Base-by-base conservation (phyloP, 2,797 vertebrate genomes). In the Gallinago stenura region DNA sequence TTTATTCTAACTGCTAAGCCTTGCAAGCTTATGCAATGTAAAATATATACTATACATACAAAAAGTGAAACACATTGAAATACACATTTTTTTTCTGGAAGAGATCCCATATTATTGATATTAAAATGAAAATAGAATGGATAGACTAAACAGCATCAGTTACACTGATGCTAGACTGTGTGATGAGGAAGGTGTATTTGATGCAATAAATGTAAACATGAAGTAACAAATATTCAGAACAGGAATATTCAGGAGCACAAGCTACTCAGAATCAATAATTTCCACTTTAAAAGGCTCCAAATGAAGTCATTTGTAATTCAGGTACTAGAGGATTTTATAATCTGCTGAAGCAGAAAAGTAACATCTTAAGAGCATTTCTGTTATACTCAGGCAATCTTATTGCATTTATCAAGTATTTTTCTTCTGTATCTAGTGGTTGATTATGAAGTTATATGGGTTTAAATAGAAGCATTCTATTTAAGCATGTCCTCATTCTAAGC, bases 401-500 rank as follows among this genome's bases (percentile, higher is more conserved):
- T 71, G 73, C 94, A 89, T 96, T 95, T 54, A 66, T 57, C 64
- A 80, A 87, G 71, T 90, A 50, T 90, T 96, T 96, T 96, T 96
- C 78, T 91, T 92, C 83, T 80, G 21, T 85, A 89, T 89, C 83
- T 93, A 81, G 79, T 89, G 53, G 87, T 68, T 96, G 93, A 96
- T 97, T 95, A 92, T 92, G 71, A 93, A 97, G 93, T 92, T 93
- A 92, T 53, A 89, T 45, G 83, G 37, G 50, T 93, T 97, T 92
- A 94, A 96, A 95, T 95, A 95, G 95, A 80, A 96, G 84, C 91
- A 83, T 95, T 95, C 95, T 94, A 89, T 96, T 97, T 97, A 95
- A 90, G 94, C 79, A 60, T 68, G 88, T 96, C 93, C 87, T 96
- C 71, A 97, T 97, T 97, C 96, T 71, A 94, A 90, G 64, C 96